These are phyloP conservation scores for Drosophila mercatorum DNA, from an alignment of 2,888 invertebrate genomes.

Conservation along the genomic window DNA sequence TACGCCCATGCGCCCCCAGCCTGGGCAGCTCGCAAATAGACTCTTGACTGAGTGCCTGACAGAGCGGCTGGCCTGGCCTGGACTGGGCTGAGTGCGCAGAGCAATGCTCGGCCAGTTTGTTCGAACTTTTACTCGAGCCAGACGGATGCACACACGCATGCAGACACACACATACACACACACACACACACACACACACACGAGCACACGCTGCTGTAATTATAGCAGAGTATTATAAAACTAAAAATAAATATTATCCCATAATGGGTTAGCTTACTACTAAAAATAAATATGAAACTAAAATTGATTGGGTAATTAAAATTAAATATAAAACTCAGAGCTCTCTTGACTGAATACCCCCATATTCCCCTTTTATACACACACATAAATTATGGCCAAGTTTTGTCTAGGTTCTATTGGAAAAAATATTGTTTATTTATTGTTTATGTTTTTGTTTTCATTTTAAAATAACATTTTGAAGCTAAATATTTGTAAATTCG, in stretches of 20 bases:
- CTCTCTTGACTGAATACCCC: background rate
- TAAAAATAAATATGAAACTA: constrained; percentile 4
- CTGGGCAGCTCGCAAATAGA: constrained; percentile 21
- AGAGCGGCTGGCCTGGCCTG: background rate
- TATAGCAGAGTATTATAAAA: background rate
- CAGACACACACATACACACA: background rate
- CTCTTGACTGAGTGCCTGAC: constrained; percentile 5
- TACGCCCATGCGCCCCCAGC: constrained; percentile 44
- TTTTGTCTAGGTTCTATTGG: constrained; percentile 19
- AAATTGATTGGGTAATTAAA: background rate
- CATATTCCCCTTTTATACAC: background rate
- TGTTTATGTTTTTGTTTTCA: constrained; percentile 35
- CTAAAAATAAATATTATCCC: constrained; percentile 9
- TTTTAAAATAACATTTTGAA: constrained; percentile 43
- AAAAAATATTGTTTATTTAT: constrained; percentile 46
- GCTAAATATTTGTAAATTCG: constrained; percentile 42
- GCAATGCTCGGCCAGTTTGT: constrained; percentile 77
- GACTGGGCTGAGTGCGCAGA: constrained; percentile 29
- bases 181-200: background rate
- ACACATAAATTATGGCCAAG: too few relatives aligned
- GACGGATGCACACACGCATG: background rate
- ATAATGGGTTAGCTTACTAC: constrained; percentile 3
- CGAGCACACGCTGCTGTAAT: background rate
- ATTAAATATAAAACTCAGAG: background rate
- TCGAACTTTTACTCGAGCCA: constrained; percentile 64